Conservation (phyloP, 2,113 vertebrate genomes). For the Pyrgilauda ruficollis region DNA sequence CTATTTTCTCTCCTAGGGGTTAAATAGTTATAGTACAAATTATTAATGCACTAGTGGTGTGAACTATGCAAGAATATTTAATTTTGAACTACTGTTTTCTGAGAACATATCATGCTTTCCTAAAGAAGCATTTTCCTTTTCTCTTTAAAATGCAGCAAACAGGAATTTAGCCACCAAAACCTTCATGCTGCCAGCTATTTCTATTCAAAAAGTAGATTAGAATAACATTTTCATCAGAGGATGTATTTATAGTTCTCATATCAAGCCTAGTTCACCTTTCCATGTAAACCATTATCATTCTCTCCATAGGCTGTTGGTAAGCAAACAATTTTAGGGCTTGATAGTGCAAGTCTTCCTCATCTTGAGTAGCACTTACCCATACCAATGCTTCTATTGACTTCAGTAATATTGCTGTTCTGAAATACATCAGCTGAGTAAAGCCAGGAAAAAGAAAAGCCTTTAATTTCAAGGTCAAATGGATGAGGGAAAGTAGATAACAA, state of each 20-base stretch:
- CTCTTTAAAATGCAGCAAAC: background rate
- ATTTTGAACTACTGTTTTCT: constrained; percentile 11
- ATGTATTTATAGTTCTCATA: background rate
- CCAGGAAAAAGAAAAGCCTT: background rate
- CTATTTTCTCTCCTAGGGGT: constrained; percentile 7
- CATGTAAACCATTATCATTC: background rate
- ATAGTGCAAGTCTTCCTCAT: constrained; percentile 23
- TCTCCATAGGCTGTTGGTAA: background rate
- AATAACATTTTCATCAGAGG: background rate
- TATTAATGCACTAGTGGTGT: background rate
- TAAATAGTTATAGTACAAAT: constrained; percentile 5
- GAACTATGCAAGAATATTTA: background rate
- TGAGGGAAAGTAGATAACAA: background rate
- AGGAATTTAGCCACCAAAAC: background rate
- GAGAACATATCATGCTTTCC: background rate
- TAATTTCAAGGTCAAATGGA: constrained; percentile 41
- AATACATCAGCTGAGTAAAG: background rate
- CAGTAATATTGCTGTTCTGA: background rate
- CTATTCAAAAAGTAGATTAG: background rate
- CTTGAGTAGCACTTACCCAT: constrained; percentile 7
- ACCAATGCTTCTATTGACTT: background rate
- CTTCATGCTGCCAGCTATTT: background rate
- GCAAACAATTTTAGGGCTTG: constrained; percentile 35
- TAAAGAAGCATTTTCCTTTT: background rate
- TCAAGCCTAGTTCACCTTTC: background rate